Percentiles rank a stretch among this genome's conserved stretches.
Conservation (phyloP, 2,797 vertebrate genomes). For the Eleutherodactylus coqui region DNA sequence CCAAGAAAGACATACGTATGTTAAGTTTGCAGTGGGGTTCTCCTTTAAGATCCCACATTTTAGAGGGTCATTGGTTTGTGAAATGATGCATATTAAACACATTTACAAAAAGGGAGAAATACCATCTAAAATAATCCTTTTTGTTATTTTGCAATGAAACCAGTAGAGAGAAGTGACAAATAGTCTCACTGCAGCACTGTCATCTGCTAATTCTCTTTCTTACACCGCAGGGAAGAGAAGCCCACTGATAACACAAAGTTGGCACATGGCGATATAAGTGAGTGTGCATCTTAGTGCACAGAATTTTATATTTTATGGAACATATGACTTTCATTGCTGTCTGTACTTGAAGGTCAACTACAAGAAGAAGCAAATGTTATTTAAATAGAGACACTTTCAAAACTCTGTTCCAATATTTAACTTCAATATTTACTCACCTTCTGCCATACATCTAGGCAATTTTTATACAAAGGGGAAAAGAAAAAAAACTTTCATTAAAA, state of each 20-base stretch:
- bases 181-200: too few species aligned
- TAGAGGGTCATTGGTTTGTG: too few species aligned
- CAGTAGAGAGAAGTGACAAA: too few species aligned
- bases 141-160: too few species aligned
- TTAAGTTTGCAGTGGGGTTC: too few species aligned
- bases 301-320: background rate
- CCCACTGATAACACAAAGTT: background rate
- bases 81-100: too few species aligned
- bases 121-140: too few species aligned
- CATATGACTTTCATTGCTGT: background rate
- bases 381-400: background rate
- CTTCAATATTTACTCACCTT: background rate
- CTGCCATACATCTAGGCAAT: background rate
- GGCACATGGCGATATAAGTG: background rate
- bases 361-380: background rate
- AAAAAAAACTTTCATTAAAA: constrained; percentile 1
- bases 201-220: background rate
- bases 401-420: background rate
- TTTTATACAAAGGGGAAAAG: background rate
- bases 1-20: too few species aligned
- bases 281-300: background rate
- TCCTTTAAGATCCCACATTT: too few species aligned
- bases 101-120: too few species aligned
- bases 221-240: background rate
- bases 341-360: constrained; percentile 7